Evolutionary conservation across 1,140 invertebrate species (phyloP).

Genomic region (Sitophilus oryzae): DNA sequence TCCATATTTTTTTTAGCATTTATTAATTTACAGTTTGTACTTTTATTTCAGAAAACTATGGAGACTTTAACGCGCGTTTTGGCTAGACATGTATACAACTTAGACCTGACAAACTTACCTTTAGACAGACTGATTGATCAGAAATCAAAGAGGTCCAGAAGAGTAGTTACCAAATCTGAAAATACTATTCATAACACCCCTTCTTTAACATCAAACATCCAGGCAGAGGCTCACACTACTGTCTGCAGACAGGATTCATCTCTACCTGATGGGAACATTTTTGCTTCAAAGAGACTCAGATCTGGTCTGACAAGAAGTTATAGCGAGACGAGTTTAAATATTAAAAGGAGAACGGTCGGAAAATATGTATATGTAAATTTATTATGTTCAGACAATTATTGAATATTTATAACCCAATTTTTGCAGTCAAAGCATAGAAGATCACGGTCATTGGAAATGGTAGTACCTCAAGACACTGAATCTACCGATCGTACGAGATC

Average conservation of each 20-base stretch:
- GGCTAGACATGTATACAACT: constrained; percentile 85
- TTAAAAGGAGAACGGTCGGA: constrained; percentile 24
- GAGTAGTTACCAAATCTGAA: constrained; percentile 35
- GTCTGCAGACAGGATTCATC: constrained; percentile 36
- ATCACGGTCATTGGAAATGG: constrained; percentile 37
- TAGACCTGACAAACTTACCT: constrained; percentile 86
- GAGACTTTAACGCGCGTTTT: constrained; percentile 89
- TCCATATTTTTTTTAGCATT: too few species aligned
- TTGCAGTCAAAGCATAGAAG: constrained; percentile 30
- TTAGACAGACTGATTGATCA: constrained; percentile 79
- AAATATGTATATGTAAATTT: constrained; percentile 28
- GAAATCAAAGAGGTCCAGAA: constrained; percentile 47
- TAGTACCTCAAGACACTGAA: constrained; percentile 36
- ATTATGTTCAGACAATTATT: constrained; percentile 4
- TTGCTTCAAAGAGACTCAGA: constrained; percentile 30
- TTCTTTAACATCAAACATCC: constrained; percentile 12
- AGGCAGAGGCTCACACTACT: constrained; percentile 14
- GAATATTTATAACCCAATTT: not conserved
- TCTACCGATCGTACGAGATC: constrained; percentile 54
- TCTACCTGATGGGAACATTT: constrained; percentile 33
- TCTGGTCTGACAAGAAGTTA: constrained; percentile 48
- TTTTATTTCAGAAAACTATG: constrained; percentile 79
- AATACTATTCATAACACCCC: constrained; percentile 29
- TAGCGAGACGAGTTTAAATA: constrained; percentile 49
- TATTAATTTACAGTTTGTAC: too few species aligned